A percentile compares a stretch with the other conserved stretches of the same genome.
phyloP scores from a whole-genome alignment of 2,113 vertebrate genomes.

The Dissostichus mawsoni region DNA sequence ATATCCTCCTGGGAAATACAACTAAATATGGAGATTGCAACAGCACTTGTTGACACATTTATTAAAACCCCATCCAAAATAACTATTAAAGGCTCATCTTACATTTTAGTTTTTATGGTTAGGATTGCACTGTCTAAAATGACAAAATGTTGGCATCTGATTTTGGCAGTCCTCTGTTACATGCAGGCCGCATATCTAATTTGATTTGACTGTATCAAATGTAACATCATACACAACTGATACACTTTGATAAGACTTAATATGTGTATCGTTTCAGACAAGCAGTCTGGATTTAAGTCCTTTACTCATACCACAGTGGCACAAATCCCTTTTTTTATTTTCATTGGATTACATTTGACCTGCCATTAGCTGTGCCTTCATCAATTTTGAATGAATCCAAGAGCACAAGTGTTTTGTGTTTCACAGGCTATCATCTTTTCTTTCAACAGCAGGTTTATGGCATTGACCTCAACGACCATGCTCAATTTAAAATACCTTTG shows the following conservation, averaged over 20 bases:
- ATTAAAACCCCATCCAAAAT: slow-evolving; percentile 39
- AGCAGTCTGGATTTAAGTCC: background rate
- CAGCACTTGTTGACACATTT: slow-evolving; percentile 26
- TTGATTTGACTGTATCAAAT: background rate
- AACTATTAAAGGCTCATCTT: slow-evolving; percentile 17
- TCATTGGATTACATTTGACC: slow-evolving; percentile 71
- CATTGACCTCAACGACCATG: slow-evolving; percentile 38
- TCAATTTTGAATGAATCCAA: slow-evolving; percentile 59
- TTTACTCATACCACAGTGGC: background rate
- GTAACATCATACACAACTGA: slow-evolving; percentile 3
- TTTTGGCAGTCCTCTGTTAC: background rate
- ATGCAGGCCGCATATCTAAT: background rate
- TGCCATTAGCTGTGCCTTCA: slow-evolving; percentile 61
- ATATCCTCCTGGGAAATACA: slow-evolving; percentile 26
- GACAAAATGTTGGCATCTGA: background rate
- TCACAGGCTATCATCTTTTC: slow-evolving; percentile 66
- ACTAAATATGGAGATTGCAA: slow-evolving; percentile 18
- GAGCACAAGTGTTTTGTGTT: slow-evolving; percentile 75
- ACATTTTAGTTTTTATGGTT: slow-evolving; percentile 21
- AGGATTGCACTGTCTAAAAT: background rate
- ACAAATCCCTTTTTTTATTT: slow-evolving; percentile 66
- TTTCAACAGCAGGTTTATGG: slow-evolving; percentile 69
- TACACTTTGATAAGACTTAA: background rate
- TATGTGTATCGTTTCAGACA: slow-evolving; percentile 2
- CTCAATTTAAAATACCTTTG: slow-evolving; percentile 73